Evolutionary conservation across 2,888 invertebrate species (phyloP).

Genomic region (Rhimphoctona megacephalus): DNA sequence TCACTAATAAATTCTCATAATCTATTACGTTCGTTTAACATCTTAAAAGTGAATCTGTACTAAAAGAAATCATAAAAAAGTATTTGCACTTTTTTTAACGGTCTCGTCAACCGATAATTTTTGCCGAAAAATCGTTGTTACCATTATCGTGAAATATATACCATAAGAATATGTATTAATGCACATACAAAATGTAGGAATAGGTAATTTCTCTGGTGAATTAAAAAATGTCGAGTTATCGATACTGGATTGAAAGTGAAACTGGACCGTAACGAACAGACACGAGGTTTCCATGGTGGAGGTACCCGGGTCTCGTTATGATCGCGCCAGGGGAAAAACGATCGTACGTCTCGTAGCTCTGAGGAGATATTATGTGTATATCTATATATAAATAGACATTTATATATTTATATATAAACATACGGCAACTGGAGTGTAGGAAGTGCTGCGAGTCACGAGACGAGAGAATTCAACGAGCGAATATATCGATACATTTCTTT

Average conservation of each 20-base stretch:
- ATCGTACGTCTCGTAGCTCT: constrained; percentile 18
- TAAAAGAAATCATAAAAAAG: not conserved
- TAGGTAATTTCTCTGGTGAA: constrained; percentile 48
- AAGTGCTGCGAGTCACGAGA: constrained; percentile 55
- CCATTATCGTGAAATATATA: not conserved
- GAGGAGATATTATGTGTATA: constrained; percentile 2
- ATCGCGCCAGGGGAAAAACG: constrained; percentile 48
- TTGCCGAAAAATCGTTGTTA: not conserved
- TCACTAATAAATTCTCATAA: not conserved
- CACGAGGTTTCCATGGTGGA: constrained; percentile 43
- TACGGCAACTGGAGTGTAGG: constrained; percentile 37
- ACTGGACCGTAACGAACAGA: constrained; percentile 70
- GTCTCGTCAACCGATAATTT: not conserved
- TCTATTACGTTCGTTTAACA: not conserved
- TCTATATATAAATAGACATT: constrained; percentile 11
- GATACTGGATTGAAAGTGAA: constrained; percentile 69
- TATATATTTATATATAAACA: constrained; percentile 10
- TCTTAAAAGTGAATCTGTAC: not conserved
- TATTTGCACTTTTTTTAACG: not conserved
- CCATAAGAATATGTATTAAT: not conserved
- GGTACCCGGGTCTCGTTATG: constrained; percentile 52
- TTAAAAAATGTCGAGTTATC: constrained; percentile 58
- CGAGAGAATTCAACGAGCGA: constrained; percentile 56
- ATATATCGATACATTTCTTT: constrained; percentile 50
- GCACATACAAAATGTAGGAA: constrained; percentile 9